Base-by-base conservation (phyloP, 64 coral and sea anemone species). In the Stichodactyla helianthus region DNA sequence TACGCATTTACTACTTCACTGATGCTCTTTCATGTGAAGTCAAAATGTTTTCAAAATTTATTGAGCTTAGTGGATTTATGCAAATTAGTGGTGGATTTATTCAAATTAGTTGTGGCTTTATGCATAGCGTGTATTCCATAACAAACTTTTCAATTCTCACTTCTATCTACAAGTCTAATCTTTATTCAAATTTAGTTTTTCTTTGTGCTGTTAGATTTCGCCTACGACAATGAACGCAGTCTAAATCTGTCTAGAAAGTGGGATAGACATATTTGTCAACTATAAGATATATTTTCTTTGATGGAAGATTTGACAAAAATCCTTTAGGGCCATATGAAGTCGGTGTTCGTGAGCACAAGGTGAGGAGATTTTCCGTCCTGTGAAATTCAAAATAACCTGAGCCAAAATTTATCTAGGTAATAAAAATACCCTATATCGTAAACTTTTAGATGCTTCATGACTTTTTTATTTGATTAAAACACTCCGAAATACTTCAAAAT, bases 401-500 rank as follows among this genome's bases (percentile, higher is more conserved):
- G 25, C 12, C 23, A 26, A 12, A 6, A 31, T 74, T 74, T 23
- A 4, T 6, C 25, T 27, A 68, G 19, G 63, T 20, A 20, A 25
- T 68, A 27, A 5, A 27, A 27, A 27, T 74, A 31, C 25, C 12
- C 10, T 74, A 12, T 31, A 26, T 26, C 7, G 27, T 74, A 31
- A 27, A 3, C 68, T 74, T 23, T 74, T 71, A 13, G 5, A 11
- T 27, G 1, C 22, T 74, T 74, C 10, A 74, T 27, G 68, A 74
- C 68, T 74, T 74, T 71, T 27, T 31, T 74, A n/a, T 14, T 74
- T 74, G n/a, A 74, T 74, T 74, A 12, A 74, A 74, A 27, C 31
- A 74, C 68, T 74, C 68, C 27, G 25, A 74, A 74, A 74, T 74
- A 13, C 22, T 74, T 13, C 25, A 74, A 74, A 74, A 74, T 74